These are phyloP conservation scores for Heteromyza rotundicornis DNA, from an alignment of 2,888 invertebrate species.

Conservation along the genomic window DNA sequence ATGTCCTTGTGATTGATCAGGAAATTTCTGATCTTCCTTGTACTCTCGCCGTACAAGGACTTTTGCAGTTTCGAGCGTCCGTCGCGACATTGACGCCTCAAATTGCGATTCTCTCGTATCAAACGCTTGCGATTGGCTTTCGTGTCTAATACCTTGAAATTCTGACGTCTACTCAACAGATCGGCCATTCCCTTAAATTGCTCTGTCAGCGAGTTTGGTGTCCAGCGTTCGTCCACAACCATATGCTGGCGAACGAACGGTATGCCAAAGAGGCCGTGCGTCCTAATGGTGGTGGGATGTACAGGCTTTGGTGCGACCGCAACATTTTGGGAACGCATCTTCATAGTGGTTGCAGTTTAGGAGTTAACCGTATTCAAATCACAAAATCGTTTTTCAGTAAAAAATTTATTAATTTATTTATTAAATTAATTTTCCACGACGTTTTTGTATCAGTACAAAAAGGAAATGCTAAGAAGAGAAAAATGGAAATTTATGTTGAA, in stretches of 20 bases:
- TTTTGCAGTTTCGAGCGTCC: conserved; percentile 53
- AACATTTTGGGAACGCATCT: conserved; percentile 4
- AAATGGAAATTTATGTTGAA: no score
- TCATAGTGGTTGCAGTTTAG: conserved; percentile 12
- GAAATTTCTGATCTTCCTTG: conserved; percentile 50
- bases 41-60: conserved; percentile 45
- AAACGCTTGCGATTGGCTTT: conserved; percentile 45
- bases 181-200: conserved; percentile 56
- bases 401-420: neutral
- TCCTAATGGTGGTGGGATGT: conserved; percentile 46
- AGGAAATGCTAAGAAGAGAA: no score
- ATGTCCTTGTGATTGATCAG: conserved; percentile 55
- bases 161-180: conserved; percentile 49
- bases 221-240: conserved; percentile 57
- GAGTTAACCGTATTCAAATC: no score
- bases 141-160: conserved; percentile 46
- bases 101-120: conserved; percentile 36
- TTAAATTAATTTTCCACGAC: neutral
- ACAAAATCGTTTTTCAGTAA: neutral
- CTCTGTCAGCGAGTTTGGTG: conserved; percentile 47
- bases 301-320: conserved; percentile 52
- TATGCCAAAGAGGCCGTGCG: conserved; percentile 58
- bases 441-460: no score
- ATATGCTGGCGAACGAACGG: conserved; percentile 54
- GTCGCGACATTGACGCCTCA: conserved; percentile 53